Evolutionary conservation across 2,113 vertebrate species (phyloP).

Genomic region (Saguinus midas): DNA sequence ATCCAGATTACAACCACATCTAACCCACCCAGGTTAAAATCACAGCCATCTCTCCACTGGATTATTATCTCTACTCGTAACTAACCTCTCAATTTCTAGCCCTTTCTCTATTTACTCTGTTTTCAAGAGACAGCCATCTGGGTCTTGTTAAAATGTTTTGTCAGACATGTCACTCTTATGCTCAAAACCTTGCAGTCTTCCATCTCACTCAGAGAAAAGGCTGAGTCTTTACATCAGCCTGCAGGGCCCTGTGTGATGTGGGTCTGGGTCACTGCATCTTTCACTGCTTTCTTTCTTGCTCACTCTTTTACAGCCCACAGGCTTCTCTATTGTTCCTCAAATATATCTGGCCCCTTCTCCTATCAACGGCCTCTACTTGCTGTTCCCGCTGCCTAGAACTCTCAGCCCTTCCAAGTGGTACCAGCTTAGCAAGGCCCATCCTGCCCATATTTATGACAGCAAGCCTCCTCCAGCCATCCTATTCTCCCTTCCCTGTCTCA

Average conservation of each 20-base stretch:
- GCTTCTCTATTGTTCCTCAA: neutral
- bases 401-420: neutral
- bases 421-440: neutral
- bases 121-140: neutral
- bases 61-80: neutral
- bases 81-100: too few relatives aligned
- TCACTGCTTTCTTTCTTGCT: neutral
- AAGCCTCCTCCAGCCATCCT: neutral
- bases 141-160: neutral
- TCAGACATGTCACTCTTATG: neutral
- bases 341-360: too few relatives aligned
- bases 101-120: neutral
- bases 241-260: fast-evolving
- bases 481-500: neutral
- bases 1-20: neutral
- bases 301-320: neutral
- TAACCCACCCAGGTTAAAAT: neutral
- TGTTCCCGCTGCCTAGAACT: neutral
- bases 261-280: neutral
- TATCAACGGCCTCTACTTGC: neutral
- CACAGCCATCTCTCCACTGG: neutral
- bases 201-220: neutral
- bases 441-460: neutral
- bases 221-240: neutral
- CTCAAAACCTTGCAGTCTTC: neutral